phyloP scores from a whole-genome alignment of 2,113 vertebrate genomes.

The Syrmaticus mikado region DNA sequence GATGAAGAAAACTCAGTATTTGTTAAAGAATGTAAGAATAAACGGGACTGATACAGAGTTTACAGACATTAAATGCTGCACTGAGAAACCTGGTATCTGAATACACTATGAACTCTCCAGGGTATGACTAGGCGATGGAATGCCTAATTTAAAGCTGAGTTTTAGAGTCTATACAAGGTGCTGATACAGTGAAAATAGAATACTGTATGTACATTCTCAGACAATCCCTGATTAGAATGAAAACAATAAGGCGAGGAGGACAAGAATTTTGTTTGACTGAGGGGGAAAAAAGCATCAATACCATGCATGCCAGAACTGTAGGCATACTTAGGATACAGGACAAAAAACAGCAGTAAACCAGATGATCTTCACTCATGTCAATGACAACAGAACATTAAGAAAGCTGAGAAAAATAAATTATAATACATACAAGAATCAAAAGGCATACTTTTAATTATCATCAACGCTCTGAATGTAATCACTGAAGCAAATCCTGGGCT shows the following conservation, averaged over 20 bases:
- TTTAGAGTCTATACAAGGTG: background rate
- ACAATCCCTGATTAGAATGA: background rate
- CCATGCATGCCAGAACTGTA: background rate
- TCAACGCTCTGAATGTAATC: background rate
- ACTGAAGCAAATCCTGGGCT: rapidly evolving
- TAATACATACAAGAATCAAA: background rate
- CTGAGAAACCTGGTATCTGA: background rate
- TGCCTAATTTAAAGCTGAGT: background rate
- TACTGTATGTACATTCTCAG: background rate
- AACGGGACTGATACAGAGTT: background rate
- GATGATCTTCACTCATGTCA: background rate
- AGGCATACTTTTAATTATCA: background rate
- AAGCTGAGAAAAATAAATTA: background rate
- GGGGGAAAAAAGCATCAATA: background rate
- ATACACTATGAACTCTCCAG: background rate
- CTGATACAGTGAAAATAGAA: background rate
- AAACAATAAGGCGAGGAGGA: background rate
- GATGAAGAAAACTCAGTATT: background rate
- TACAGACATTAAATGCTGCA: background rate
- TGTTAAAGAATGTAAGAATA: background rate
- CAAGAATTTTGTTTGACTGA: background rate
- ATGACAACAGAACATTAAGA: background rate
- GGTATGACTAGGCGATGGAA: background rate
- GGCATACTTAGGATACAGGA: background rate
- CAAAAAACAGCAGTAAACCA: background rate